Base-by-base conservation (phyloP, 2,888 invertebrate species). In the Synergus gifuensis region DNA sequence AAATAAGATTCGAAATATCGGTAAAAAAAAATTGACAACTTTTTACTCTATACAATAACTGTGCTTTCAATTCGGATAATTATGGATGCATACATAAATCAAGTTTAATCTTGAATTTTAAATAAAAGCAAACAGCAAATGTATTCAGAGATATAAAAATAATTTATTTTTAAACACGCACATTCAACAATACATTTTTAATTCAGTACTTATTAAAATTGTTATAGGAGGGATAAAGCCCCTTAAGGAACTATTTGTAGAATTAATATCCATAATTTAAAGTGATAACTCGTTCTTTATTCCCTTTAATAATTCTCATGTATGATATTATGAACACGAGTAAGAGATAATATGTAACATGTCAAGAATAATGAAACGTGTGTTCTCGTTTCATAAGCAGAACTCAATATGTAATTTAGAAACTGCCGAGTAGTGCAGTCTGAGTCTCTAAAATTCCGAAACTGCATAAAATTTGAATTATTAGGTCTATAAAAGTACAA, bases 401-500 rank as follows among this genome's bases (percentile, higher is more conserved):
- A n/a, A 36, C n/a, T 36, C 66, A 66, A 66, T 66, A 28, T 28
- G 22, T 28, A 28, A 28, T 28, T 66, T 66, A 66, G 66, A 64
- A 64, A 40, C 40, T 66, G 66, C n/a, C 42, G 11, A 44, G 42
- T 66, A 14, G 46, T 66, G 18, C 18, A 44, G 22, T 12, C 42
- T 66, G 44, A 44, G n/a, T 44, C 40, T 18, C 42, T 66, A 18
- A 66, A 66, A 66, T 66, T 66, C 18, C 42, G 18, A 66, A 66
- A 66, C 44, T 66, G n/a, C 16, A 66, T 66, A 42, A 66, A 66
- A 44, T 66, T 66, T 66, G 66, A 66, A 66, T n/a, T 66, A 66
- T 66, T 66, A 42, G 44, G 11, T 8, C 18, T 4, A 66, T 66
- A 66, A 66, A 66, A 44, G 66, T 66, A 66, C 66, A 66, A 66